phyloP scores from a whole-genome alignment of 2,888 invertebrate genomes.

The Thereva nobilitata region DNA sequence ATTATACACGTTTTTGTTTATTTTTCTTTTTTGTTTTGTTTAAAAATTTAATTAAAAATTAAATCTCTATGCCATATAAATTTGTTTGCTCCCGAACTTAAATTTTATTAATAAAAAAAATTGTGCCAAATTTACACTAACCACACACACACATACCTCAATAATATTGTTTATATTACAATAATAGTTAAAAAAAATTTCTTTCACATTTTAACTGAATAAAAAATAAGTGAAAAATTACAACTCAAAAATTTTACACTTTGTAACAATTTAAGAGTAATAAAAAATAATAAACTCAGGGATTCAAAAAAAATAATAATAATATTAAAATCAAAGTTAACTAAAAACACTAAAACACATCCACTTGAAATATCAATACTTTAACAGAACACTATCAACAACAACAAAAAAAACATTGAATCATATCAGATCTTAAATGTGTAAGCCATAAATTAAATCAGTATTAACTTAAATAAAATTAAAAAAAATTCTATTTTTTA shows the following conservation, averaged over 20 bases:
- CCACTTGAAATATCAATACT: no score
- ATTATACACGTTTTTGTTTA: neutral
- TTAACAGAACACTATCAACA: no score
- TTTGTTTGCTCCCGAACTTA: neutral
- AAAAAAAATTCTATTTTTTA: neutral
- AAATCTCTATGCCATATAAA: neutral
- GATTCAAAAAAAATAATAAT: slow-evolving; percentile 10
- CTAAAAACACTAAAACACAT: no score
- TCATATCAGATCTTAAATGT: neutral
- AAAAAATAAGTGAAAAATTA: no score
- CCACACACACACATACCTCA: no score
- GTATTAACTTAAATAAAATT: slow-evolving; percentile 24
- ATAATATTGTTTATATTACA: no score
- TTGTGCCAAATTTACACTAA: no score
- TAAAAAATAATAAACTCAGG: slow-evolving; percentile 20
- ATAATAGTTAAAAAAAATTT: no score
- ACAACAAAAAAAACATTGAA: no score
- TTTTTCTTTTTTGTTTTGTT: neutral
- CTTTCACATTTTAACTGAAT: no score
- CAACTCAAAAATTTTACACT: slow-evolving; percentile 2
- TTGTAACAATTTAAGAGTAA: slow-evolving; percentile 1
- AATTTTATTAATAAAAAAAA: neutral
- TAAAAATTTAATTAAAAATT: neutral
- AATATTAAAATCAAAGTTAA: neutral
- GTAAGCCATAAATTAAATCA: slow-evolving; percentile 25